Conservation (phyloP, 2,888 invertebrate genomes). For the Podabrus alpinus region DNA sequence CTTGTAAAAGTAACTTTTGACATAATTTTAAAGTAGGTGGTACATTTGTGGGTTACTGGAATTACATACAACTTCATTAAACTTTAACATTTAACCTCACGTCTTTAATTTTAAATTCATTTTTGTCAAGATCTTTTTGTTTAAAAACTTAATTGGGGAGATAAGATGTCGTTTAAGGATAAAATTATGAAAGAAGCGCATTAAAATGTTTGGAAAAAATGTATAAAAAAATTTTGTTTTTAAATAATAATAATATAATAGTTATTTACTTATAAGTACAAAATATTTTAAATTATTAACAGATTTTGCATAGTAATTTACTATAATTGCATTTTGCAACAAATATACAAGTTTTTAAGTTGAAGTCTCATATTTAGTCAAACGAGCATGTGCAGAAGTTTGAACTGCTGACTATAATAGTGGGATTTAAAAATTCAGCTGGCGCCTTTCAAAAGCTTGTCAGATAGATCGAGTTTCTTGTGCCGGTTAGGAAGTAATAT, state of each 20-base stretch:
- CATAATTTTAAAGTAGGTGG: neutral
- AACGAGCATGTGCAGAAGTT: constrained; percentile 1
- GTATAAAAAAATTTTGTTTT: no score
- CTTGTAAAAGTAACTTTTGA: neutral
- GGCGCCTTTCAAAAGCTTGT: constrained; percentile 25
- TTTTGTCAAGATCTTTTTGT: neutral
- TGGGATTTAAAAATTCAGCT: constrained; percentile 26
- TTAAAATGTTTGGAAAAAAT: neutral
- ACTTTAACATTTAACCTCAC: neutral
- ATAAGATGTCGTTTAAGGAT: neutral
- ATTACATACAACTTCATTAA: neutral
- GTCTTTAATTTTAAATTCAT: neutral
- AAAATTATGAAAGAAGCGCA: neutral
- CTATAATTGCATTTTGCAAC: neutral
- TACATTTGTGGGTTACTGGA: neutral
- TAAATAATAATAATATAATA: neutral
- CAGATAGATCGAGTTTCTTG: constrained; percentile 13
- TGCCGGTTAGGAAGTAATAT: neutral
- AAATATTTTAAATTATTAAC: neutral
- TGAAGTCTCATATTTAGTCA: neutral
- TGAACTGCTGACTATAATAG: constrained; percentile 11
- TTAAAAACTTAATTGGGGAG: neutral
- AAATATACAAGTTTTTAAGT: neutral
- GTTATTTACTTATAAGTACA: neutral
- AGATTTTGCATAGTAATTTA: neutral